These are phyloP conservation scores for Boleophthalmus pectinirostris DNA, from an alignment of 2,113 vertebrate genomes.

Conservation along the genomic window DNA sequence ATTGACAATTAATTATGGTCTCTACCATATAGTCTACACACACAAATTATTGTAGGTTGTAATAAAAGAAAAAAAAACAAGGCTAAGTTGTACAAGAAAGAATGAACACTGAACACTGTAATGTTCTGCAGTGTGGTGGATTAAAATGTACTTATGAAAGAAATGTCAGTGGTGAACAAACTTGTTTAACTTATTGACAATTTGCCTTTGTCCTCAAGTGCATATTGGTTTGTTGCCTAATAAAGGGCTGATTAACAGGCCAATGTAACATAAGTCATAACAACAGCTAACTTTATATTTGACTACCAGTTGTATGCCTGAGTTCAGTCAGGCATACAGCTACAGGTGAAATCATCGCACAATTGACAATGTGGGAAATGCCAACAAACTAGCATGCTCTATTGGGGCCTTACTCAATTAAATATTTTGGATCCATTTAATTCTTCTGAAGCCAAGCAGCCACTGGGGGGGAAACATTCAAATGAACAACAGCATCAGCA, in stretches of 20 bases:
- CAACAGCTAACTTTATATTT: background rate
- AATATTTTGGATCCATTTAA: conserved; percentile 42
- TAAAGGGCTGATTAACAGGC: background rate
- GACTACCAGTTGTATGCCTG: background rate
- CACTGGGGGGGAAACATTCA: conserved; percentile 49
- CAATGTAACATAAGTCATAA: background rate
- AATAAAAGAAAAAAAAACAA: no score
- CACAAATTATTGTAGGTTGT: background rate
- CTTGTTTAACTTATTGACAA: background rate
- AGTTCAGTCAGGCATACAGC: background rate
- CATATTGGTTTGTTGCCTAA: background rate
- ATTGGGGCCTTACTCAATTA: conserved; percentile 39
- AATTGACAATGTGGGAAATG: conserved; percentile 13
- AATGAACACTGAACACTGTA: background rate
- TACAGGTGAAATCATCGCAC: conserved; percentile 31
- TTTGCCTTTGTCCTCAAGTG: background rate
- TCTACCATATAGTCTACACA: background rate
- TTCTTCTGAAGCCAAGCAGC: conserved; percentile 51
- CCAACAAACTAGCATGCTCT: conserved; percentile 18
- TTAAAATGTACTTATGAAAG: background rate
- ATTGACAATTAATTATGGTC: no score
- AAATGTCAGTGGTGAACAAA: background rate
- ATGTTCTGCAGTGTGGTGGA: background rate
- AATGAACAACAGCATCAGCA: conserved; percentile 67
- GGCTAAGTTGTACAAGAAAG: background rate